Percentiles rank a stretch among this genome's conserved stretches.
Evolutionary conservation across 2,797 vertebrate genomes (phyloP).

Genomic region (Tachyglossus aculeatus): DNA sequence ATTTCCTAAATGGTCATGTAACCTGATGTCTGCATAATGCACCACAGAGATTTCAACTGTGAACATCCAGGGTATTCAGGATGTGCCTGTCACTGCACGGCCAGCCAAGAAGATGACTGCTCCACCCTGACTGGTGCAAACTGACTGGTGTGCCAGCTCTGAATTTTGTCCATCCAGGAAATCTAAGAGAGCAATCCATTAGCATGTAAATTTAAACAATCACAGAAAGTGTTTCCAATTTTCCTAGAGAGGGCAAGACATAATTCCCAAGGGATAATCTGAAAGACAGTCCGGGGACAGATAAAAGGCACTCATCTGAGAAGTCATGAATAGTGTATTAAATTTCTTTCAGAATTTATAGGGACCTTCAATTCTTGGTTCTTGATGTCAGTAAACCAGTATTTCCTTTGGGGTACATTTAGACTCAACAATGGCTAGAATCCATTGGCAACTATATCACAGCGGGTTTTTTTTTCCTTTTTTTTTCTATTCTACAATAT

Average conservation of each 20-base stretch:
- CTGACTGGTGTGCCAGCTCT: slow-evolving; percentile 15
- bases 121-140: slow-evolving; percentile 29
- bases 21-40: slow-evolving; percentile 35
- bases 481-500: too few species aligned
- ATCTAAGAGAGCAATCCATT: slow-evolving; percentile 57
- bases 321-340: too few species aligned
- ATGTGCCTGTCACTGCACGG: slow-evolving; percentile 17
- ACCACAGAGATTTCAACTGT: neutral
- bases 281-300: neutral
- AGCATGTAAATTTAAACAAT: slow-evolving; percentile 53
- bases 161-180: slow-evolving; percentile 49
- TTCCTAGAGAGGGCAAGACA: slow-evolving; percentile 29
- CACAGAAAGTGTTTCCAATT: slow-evolving; percentile 46
- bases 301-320: too few species aligned
- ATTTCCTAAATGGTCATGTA: slow-evolving; percentile 48
- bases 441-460: too few species aligned
- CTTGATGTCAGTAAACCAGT: too few species aligned
- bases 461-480: too few species aligned
- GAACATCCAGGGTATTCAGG: slow-evolving; percentile 21
- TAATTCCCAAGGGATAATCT: slow-evolving; percentile 37
- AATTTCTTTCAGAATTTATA: too few species aligned
- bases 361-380: too few species aligned
- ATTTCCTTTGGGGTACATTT: too few species aligned
- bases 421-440: too few species aligned
- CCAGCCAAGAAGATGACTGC: neutral